Conservation (phyloP, 2,797 vertebrate species). For the Erpetoichthys calabaricus region DNA sequence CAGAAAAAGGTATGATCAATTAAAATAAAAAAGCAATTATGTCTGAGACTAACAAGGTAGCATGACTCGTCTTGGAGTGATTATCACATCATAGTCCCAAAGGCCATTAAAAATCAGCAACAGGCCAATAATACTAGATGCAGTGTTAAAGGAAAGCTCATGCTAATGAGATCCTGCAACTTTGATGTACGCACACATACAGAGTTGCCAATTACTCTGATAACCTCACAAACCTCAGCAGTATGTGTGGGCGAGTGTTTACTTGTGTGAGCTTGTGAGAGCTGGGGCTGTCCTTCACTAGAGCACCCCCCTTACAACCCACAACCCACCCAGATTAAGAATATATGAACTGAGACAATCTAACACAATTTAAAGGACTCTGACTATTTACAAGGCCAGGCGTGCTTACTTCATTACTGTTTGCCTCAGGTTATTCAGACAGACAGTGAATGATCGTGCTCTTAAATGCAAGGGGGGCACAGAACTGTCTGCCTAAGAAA, state of each 20-base stretch:
- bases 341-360: conserved; percentile 30
- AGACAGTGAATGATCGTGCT: conserved; percentile 42
- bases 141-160: conserved; percentile 2
- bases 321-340: conserved; percentile 12
- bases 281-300: conserved; percentile 8
- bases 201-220: conserved; percentile 3
- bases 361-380: conserved; percentile 21
- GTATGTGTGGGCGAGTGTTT: fast-evolving
- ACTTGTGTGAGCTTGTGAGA: conserved; percentile 6
- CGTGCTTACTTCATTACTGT: conserved; percentile 30
- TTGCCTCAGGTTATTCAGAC: conserved; percentile 28
- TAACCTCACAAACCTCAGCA: conserved; percentile 8
- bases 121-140: neutral
- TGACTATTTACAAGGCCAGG: conserved; percentile 26
- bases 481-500: conserved; percentile 37
- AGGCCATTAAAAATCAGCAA: conserved; percentile 10
- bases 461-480: conserved; percentile 20
- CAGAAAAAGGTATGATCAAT: neutral
- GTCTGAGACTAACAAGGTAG: conserved; percentile 2
- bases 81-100: conserved; percentile 7
- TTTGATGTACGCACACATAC: conserved; percentile 9
- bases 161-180: conserved; percentile 10
- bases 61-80: neutral
- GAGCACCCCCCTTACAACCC: conserved; percentile 1
- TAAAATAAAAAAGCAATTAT: conserved; percentile 2